Percentiles rank a stretch among this genome's conserved stretches.
phyloP scores from a whole-genome alignment of 2,113 vertebrate species.

The Calonectris borealis region DNA sequence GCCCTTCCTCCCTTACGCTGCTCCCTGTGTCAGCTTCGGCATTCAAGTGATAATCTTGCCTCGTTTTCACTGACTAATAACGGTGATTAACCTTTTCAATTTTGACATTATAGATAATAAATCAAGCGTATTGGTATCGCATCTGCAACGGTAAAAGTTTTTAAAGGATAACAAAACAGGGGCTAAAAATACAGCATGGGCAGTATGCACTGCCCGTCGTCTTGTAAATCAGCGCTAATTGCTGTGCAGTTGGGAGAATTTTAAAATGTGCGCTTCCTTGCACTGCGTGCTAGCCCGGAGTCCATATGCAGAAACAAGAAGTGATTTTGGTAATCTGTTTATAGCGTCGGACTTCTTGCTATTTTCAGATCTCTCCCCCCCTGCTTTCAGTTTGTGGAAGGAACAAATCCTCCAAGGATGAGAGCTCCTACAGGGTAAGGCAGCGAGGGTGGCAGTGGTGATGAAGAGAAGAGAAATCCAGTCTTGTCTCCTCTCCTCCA shows the following conservation, averaged over 20 bases:
- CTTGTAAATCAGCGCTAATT: neutral
- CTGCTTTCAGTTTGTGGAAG: neutral
- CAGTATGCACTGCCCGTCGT: neutral
- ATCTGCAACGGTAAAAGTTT: neutral
- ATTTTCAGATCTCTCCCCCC: neutral
- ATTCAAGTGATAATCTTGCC: conserved; percentile 22
- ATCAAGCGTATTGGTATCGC: conserved; percentile 29
- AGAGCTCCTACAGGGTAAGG: neutral
- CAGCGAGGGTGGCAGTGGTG: neutral
- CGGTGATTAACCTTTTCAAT: conserved; percentile 65
- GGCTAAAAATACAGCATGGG: neutral
- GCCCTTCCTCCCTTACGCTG: neutral
- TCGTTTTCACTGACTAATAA: conserved; percentile 57
- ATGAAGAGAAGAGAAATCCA: neutral
- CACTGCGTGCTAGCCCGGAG: neutral
- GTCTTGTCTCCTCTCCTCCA: neutral
- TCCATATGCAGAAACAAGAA: neutral
- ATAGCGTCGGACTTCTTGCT: neutral
- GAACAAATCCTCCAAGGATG: neutral
- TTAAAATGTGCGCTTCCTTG: neutral
- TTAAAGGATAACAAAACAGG: neutral
- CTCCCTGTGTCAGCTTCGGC: neutral
- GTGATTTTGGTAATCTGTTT: neutral
- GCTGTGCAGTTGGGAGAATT: neutral
- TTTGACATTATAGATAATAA: conserved; percentile 52